Evolutionary conservation across 2,797 vertebrate species (phyloP).

Genomic region (Danio aesculapii): DNA sequence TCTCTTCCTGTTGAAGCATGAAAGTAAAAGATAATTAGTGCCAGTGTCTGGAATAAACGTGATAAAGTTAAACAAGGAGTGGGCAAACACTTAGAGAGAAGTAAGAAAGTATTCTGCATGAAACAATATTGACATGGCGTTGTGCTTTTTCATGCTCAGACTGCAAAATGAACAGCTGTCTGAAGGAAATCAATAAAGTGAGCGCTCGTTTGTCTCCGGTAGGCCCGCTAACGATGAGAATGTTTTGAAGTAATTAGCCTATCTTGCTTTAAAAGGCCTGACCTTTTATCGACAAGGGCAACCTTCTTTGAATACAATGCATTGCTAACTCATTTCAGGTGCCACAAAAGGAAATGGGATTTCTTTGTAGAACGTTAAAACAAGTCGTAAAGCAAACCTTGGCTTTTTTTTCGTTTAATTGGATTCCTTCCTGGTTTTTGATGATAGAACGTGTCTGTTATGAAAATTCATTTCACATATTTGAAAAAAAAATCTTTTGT

Average conservation of each 20-base stretch:
- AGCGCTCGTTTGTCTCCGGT: constrained; percentile 57
- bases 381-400: constrained; percentile 6
- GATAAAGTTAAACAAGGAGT: constrained; percentile 55
- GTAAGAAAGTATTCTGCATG: constrained; percentile 40
- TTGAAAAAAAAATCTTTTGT: neutral
- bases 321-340: constrained; percentile 50
- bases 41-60: constrained; percentile 51
- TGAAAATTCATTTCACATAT: neutral
- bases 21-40: constrained; percentile 60
- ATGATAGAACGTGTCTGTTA: neutral
- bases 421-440: neutral
- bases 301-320: constrained; percentile 51
- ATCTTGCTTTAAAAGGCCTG: constrained; percentile 62
- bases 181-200: constrained; percentile 49
- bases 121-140: constrained; percentile 52
- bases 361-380: constrained; percentile 38
- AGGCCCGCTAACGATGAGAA: constrained; percentile 63
- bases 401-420: constrained; percentile 7
- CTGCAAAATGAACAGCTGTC: constrained; percentile 49
- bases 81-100: constrained; percentile 45
- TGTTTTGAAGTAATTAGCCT: constrained; percentile 68
- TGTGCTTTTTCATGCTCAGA: constrained; percentile 37
- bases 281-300: constrained; percentile 53
- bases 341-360: constrained; percentile 48
- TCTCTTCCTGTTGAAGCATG: constrained; percentile 56